Conservation (phyloP, 2,888 invertebrate genomes). For the Phyllotreta cruciferae region DNA sequence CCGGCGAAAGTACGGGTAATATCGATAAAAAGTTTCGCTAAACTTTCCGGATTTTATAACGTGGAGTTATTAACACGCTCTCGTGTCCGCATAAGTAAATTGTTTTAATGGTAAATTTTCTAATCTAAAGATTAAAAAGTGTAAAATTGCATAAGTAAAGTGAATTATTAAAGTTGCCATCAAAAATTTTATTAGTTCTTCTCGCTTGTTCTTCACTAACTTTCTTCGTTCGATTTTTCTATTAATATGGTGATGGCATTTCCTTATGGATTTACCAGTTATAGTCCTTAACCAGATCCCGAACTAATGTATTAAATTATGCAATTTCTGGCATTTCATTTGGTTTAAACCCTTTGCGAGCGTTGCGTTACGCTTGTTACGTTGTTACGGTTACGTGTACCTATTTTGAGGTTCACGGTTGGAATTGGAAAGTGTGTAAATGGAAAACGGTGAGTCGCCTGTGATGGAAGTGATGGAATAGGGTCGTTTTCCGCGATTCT, state of each 20-base stretch:
- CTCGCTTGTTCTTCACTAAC: too few relatives aligned
- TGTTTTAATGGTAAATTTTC: too few relatives aligned
- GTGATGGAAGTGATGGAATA: too few relatives aligned
- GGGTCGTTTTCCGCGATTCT: too few relatives aligned
- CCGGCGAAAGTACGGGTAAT: too few relatives aligned
- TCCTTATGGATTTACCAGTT: neutral
- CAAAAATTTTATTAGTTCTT: too few relatives aligned
- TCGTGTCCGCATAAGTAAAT: too few relatives aligned
- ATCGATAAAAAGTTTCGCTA: too few relatives aligned
- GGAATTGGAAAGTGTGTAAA: neutral
- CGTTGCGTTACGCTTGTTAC: neutral
- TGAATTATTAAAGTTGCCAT: too few relatives aligned
- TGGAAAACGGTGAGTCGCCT: too few relatives aligned
- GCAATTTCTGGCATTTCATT: slow-evolving; percentile 27
- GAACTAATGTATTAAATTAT: slow-evolving; percentile 20
- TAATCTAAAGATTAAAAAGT: too few relatives aligned
- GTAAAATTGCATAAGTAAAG: too few relatives aligned
- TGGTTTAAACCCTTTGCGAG: neutral
- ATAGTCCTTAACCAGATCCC: neutral
- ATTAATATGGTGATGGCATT: neutral
- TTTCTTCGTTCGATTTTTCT: neutral
- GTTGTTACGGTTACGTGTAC: slow-evolving; percentile 10
- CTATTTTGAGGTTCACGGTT: slow-evolving; percentile 5
- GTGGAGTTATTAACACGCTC: slow-evolving; percentile 1
- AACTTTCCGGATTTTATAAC: neutral